Evolutionary conservation across 2,888 invertebrate genomes (phyloP), one percentile per base, ranked within the genome.

Genomic region (Phlogophora meticulosa): DNA sequence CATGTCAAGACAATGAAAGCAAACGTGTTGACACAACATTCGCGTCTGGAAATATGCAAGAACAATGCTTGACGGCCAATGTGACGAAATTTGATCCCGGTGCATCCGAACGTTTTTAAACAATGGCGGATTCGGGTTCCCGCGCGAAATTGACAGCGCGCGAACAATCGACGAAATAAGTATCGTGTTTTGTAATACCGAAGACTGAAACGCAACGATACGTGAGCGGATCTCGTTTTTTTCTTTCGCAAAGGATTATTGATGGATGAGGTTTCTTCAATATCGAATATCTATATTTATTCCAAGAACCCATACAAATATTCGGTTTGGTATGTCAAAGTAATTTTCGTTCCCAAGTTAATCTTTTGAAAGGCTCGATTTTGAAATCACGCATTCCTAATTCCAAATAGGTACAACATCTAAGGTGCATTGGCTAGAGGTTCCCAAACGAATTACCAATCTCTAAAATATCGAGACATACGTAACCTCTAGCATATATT

Each of bases 41-140:
- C 80, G 78, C 78, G 80, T 79, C 81, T 79, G 84, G 80, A 86
- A 85, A 85, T 84, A 72, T 75, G 76, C 77, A 78, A 76, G 84
- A 86, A 91, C 92, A 91, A 91, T 90, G 84, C 85, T 76, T 78
- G 88, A 88, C 86, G 85, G 79, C 57, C 62, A 61, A 78, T 75
- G 85, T 91, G 90, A 87, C 87, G 92, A 89, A 92, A 93, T 86
- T 80, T 82, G 88, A 92, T 87, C 85, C 87, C 83, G 81, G 78
- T 84, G 86, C 83, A 84, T 87, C 86, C 81, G 81, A 87, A 88
- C 81, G 79, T 86, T 76, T 78, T 76, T 64, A 71, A 86, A 89
- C 89, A 90, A 90, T 90, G 79, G 84, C 78, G 77, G 81, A 80
- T 67, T 81, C 70, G 61, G 67, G 82, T 87, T 88, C 84, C 84